These are phyloP conservation scores for Gorsachius magnificus DNA, from an alignment of 2,797 vertebrate genomes.

Conservation along the genomic window DNA sequence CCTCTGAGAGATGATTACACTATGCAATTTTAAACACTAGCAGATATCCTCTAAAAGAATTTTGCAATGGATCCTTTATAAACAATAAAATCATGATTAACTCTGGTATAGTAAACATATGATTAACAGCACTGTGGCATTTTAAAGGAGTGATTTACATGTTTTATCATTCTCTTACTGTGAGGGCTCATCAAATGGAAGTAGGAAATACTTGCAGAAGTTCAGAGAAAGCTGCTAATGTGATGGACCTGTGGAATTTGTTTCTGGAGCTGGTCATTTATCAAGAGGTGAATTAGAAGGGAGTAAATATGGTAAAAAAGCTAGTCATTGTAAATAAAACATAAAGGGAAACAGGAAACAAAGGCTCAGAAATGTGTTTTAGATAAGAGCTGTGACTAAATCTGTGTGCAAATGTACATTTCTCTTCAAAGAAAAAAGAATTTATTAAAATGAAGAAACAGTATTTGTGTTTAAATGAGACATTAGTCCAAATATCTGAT, in stretches of 20 bases:
- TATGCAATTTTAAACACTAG: conserved; percentile 38
- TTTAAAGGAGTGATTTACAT: conserved; percentile 17
- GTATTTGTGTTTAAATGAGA: neutral
- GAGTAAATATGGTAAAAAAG: neutral
- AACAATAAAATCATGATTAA: conserved; percentile 42
- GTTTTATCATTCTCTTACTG: neutral
- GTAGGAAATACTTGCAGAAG: neutral
- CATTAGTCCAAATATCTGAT: neutral
- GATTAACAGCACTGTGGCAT: neutral
- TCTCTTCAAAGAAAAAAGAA: neutral
- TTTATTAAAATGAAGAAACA: neutral
- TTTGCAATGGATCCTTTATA: conserved; percentile 40
- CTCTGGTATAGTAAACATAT: neutral
- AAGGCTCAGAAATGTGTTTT: neutral
- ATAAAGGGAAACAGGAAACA: neutral
- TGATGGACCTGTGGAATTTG: neutral
- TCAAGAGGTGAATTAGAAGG: neutral
- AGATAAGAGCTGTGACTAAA: conserved; percentile 2
- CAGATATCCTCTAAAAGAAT: conserved; percentile 33
- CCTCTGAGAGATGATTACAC: conserved; percentile 47
- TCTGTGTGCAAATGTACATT: neutral
- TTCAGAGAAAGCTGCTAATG: neutral
- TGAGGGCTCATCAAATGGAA: neutral
- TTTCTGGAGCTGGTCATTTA: neutral
- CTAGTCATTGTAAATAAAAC: conserved; percentile 19